phyloP scores from a whole-genome alignment of 2,797 vertebrate genomes.

The Setipinna tenuifilis region DNA sequence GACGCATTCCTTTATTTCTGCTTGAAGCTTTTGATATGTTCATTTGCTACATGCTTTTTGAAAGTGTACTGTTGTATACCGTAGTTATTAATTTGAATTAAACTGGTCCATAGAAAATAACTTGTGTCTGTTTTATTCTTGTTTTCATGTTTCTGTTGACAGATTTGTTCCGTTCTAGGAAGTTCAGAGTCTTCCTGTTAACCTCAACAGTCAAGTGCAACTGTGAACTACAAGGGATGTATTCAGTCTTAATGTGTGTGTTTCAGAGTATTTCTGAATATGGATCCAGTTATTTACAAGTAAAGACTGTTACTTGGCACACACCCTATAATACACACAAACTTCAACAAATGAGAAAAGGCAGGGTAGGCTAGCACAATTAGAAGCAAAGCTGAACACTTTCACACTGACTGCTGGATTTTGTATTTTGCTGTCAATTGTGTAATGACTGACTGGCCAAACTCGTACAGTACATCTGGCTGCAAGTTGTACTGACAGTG shows the following conservation, averaged over 20 bases:
- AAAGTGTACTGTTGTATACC: constrained; percentile 39
- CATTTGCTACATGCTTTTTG: constrained; percentile 31
- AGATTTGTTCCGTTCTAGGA: not conserved
- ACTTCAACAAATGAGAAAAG: no score
- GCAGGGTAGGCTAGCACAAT: no score
- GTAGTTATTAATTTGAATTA: constrained; percentile 57
- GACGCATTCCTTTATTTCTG: constrained; percentile 17
- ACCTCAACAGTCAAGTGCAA: not conserved
- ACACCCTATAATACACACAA: no score
- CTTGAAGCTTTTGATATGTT: constrained; percentile 25
- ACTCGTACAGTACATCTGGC: no score
- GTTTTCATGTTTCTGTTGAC: not conserved
- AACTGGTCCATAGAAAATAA: constrained; percentile 40
- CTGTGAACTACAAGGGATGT: not conserved
- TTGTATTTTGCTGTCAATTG: no score
- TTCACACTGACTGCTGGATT: no score
- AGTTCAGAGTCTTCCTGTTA: not conserved
- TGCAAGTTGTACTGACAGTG: no score
- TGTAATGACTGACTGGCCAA: no score
- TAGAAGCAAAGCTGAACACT: no score
- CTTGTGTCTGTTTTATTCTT: not conserved
- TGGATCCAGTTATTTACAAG: no score
- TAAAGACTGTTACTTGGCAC: no score
- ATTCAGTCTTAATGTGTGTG: not conserved
- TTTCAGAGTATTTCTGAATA: no score